Percentiles rank a stretch among this genome's conserved stretches.
Evolutionary conservation across 2,797 vertebrate genomes (phyloP).

Genomic region (Amphiprion clarkii): DNA sequence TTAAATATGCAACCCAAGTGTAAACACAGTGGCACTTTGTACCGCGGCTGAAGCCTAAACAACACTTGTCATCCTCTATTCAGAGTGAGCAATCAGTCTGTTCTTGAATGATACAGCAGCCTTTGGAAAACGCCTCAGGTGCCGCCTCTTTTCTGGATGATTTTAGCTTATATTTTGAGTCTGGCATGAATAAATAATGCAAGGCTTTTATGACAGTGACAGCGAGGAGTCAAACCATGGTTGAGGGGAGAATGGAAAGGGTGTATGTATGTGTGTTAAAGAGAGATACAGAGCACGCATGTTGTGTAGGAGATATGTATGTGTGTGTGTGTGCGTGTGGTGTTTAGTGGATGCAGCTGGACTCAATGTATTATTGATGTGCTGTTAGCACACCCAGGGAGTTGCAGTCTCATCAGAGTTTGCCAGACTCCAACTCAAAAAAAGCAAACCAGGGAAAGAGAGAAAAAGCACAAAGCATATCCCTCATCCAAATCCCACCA

Average conservation of each 20-base stretch:
- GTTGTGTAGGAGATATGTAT: conserved; percentile 30
- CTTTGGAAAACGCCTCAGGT: conserved; percentile 66
- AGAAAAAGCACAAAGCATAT: conserved; percentile 63
- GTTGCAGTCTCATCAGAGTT: conserved; percentile 83
- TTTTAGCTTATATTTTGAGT: conserved; percentile 74
- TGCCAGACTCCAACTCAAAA: conserved; percentile 78
- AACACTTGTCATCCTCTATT: conserved; percentile 68
- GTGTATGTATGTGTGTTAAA: conserved; percentile 50
- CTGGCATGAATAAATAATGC: conserved; percentile 76
- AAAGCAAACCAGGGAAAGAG: conserved; percentile 73
- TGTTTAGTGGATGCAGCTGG: conserved; percentile 76
- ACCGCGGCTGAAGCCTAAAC: conserved; percentile 48
- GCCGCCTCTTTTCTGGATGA: conserved; percentile 59
- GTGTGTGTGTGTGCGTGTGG: conserved; percentile 48
- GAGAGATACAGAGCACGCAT: conserved; percentile 48
- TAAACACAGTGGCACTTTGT: conserved; percentile 64
- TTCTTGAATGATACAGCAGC: conserved; percentile 63
- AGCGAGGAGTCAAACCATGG: conserved; percentile 66
- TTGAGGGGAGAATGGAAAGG: conserved; percentile 64
- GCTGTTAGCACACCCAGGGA: conserved; percentile 79
- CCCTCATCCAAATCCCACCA: conserved; percentile 48
- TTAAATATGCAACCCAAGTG: conserved; percentile 58
- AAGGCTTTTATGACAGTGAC: conserved; percentile 77
- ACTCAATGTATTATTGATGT: conserved; percentile 84
- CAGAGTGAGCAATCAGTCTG: conserved; percentile 59